Base-by-base conservation (phyloP, 2,888 invertebrate genomes). In the Oxytorus armatus region DNA sequence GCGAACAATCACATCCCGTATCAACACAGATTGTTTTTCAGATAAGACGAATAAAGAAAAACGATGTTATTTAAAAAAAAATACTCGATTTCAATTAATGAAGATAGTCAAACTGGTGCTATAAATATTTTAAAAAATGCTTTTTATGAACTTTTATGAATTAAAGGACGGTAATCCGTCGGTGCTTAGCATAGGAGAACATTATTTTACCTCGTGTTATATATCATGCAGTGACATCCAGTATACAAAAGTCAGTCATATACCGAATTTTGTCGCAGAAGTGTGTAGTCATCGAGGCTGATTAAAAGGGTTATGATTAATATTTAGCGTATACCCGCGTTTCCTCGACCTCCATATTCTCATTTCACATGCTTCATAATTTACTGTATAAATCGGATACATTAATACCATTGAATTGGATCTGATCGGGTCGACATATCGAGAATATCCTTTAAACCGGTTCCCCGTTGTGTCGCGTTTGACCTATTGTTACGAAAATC, bases 251-350 rank as follows among this genome's bases (percentile, higher is more conserved):
- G 25, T 25, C 4, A 61, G 42, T 42, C n/a, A 25, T 44, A 23
- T 21, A n/a, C n/a, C 42, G 8, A 23, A 61, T 23, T n/a, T 23
- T 8, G 44, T 23, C 42, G 42, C 11, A 21, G 61, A 33, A 16
- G 18, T 49, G 36, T 36, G 18, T 25, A 65, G 18, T 18, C 7
- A n/a, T 36, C 21, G 18, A 21, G 49, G 14, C 11, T 49, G 33
- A 25, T 21, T 36, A n/a, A 49, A 36, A n/a, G n/a, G 25, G 49
- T 18, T 65, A 3, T 65, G 18, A 49, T 44, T 36, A 33, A 36
- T 23, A 21, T 49, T 36, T 51, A 3, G 18, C 0, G n/a, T 16
- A 11, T 10, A 11, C 33, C 7, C 33, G 33, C 18, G 5, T 49
- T 1, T 8, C n/a, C 21, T 44, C 29, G 16, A 14, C 29, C 44